These are phyloP conservation scores for Dione vanillae DNA, from an alignment of 2,888 invertebrate species.

Conservation along the genomic window DNA sequence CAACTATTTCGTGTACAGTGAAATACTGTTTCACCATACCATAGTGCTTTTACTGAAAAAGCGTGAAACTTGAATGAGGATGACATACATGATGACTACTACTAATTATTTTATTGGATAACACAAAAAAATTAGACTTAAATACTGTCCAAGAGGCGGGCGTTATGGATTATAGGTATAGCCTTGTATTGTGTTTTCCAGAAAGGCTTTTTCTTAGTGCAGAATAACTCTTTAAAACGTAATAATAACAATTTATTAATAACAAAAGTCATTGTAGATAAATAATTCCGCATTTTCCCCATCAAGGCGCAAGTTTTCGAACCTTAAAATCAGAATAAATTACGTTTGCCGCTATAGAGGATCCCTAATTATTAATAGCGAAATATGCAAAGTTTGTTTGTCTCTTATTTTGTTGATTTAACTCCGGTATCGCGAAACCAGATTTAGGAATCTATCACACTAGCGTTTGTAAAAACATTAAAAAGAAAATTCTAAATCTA, in stretches of 20 bases:
- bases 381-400: constrained; percentile 79
- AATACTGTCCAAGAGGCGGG: too few relatives aligned
- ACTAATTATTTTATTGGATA: too few relatives aligned
- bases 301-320: constrained; percentile 43
- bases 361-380: constrained; percentile 72
- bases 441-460: constrained; percentile 48
- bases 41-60: too few relatives aligned
- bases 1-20: too few relatives aligned
- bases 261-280: constrained; percentile 23
- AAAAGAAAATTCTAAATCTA: not conserved
- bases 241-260: constrained; percentile 12
- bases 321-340: constrained; percentile 64
- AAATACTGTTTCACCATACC: too few relatives aligned
- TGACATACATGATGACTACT: too few relatives aligned
- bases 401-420: constrained; percentile 74
- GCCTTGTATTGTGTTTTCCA: too few relatives aligned
- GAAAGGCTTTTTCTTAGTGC: too few relatives aligned
- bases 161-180: too few relatives aligned
- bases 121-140: too few relatives aligned
- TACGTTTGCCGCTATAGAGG: constrained; percentile 61
- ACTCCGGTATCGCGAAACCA: constrained; percentile 54
- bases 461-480: not conserved
- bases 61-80: too few relatives aligned
- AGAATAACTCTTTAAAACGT: too few relatives aligned
- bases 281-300: constrained; percentile 34